Evolutionary conservation across 2,797 vertebrate species (phyloP).

Genomic region (Danio jaintianensis): DNA sequence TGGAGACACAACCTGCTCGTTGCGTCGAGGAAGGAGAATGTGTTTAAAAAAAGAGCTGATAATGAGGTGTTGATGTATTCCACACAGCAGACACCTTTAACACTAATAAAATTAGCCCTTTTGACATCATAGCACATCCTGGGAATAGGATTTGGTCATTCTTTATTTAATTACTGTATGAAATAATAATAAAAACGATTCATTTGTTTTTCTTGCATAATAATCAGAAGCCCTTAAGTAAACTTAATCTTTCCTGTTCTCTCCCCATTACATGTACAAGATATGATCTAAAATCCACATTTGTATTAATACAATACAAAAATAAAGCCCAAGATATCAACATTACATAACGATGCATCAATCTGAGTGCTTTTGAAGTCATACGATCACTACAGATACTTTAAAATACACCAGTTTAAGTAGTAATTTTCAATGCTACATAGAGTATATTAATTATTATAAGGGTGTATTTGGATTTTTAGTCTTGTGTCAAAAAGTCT

Average conservation of each 20-base stretch:
- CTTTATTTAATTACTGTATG: neutral
- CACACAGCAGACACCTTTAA: constrained; percentile 23
- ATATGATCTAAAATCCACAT: neutral
- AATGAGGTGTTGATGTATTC: constrained; percentile 35
- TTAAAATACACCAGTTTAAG: neutral
- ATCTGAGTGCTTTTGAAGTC: constrained; percentile 8
- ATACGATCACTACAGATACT: neutral
- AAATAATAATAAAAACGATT: neutral
- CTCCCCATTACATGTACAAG: no score
- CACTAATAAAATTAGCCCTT: constrained; percentile 14
- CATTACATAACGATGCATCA: neutral
- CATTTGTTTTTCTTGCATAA: neutral
- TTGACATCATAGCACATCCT: neutral
- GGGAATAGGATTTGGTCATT: neutral
- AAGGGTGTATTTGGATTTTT: no score
- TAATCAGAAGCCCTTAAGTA: neutral
- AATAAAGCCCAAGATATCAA: neutral
- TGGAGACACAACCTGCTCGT: neutral
- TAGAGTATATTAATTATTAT: neutral
- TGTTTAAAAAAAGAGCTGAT: constrained; percentile 49
- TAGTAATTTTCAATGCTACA: neutral
- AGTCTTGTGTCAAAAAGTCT: no score
- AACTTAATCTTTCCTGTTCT: no score
- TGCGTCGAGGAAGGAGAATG: constrained; percentile 33
- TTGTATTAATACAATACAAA: neutral